Conservation (phyloP, 2,113 vertebrate genomes). For the Chaetura pelagica region DNA sequence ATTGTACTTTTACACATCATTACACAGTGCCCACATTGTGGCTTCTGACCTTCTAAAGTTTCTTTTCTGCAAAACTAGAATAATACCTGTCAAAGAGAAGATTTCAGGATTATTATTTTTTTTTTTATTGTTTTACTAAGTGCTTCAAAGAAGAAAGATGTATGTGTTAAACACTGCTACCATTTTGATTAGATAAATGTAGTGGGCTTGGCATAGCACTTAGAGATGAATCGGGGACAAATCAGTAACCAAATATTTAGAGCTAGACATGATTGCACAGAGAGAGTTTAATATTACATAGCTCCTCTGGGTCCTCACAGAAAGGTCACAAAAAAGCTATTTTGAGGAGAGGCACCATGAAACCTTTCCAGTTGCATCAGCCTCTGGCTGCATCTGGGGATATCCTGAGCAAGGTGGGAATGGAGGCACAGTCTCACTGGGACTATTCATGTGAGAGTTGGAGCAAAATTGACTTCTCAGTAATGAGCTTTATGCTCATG, state of each 20-base stretch:
- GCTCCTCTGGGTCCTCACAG: not conserved
- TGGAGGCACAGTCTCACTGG: not conserved
- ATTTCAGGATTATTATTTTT: not conserved
- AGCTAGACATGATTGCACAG: slow-evolving; percentile 11
- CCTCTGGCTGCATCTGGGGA: not conserved
- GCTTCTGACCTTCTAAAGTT: slow-evolving; percentile 3
- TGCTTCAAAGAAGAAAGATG: not conserved
- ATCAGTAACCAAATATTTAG: slow-evolving; percentile 23
- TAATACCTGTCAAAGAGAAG: slow-evolving; percentile 7
- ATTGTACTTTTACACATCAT: not conserved
- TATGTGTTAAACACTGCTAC: not conserved
- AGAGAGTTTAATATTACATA: not conserved
- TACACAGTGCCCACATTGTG: not conserved
- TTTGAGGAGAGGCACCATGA: not conserved
- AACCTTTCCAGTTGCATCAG: slow-evolving; percentile 23
- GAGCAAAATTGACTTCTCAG: slow-evolving; percentile 33
- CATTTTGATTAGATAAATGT: slow-evolving; percentile 27
- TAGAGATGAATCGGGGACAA: not conserved
- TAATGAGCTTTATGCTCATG: slow-evolving; percentile 31
- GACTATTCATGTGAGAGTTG: slow-evolving; percentile 3
- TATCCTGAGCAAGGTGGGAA: not conserved
- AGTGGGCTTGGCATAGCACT: not conserved
- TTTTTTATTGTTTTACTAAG: not conserved
- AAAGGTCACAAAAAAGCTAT: not conserved
- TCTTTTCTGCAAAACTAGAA: not conserved